These are phyloP conservation scores for Melipona quadrifasciata DNA, from an alignment of 1,140 invertebrate species.

Conservation along the genomic window DNA sequence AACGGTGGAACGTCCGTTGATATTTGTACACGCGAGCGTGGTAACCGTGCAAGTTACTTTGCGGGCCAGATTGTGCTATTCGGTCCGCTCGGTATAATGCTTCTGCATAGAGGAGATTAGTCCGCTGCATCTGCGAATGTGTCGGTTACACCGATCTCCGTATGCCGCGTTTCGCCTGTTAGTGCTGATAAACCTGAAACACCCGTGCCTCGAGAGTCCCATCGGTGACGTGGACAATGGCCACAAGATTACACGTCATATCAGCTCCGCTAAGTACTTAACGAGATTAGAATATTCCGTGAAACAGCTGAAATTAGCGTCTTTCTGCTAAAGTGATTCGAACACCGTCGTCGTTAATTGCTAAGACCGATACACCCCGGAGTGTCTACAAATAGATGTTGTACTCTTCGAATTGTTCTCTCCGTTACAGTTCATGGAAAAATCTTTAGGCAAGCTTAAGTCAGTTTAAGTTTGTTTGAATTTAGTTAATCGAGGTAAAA, in stretches of 20 bases:
- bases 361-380: background rate
- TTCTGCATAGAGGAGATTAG: slow-evolving; percentile 58
- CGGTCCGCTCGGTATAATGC: slow-evolving; percentile 22
- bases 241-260: slow-evolving; percentile 50
- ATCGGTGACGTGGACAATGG: slow-evolving; percentile 44
- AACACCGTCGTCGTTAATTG: background rate
- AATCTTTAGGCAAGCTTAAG: no score
- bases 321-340: slow-evolving; percentile 13
- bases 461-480: no score
- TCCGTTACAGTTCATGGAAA: no score
- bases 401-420: background rate
- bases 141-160: background rate
- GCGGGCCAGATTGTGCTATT: slow-evolving; percentile 34
- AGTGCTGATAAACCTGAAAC: slow-evolving; percentile 51
- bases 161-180: slow-evolving; percentile 35
- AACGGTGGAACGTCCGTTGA: slow-evolving; percentile 2
- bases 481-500: no score
- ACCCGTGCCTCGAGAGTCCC: slow-evolving; percentile 6
- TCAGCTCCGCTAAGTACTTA: slow-evolving; percentile 43
- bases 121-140: slow-evolving; percentile 50
- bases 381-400: background rate
- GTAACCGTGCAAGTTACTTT: slow-evolving; percentile 32
- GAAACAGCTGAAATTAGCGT: slow-evolving; percentile 19
- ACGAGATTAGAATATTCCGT: slow-evolving; percentile 36
- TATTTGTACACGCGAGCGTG: slow-evolving; percentile 3